Evolutionary conservation across 2,113 vertebrate species (phyloP), one percentile per base, ranked within the genome.

Genomic region (Dolichotis patagonum): DNA sequence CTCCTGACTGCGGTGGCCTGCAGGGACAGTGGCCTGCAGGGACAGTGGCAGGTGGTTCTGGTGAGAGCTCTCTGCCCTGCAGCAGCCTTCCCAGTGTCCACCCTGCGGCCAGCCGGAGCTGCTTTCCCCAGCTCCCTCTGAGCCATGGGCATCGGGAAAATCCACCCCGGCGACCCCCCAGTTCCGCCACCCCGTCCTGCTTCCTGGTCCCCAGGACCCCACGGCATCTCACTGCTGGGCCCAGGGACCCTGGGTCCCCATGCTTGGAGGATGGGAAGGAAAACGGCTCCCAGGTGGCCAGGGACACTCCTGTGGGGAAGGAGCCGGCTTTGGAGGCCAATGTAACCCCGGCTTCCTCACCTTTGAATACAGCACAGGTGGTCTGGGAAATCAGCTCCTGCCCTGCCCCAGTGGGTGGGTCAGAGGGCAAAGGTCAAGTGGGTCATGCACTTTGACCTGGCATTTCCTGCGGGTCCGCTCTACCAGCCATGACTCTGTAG

Each of bases 391-490:
- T 49, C 11, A 41, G 75, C 6, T 12, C 52, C 12, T 1, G 0
- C n/a, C 63, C 30, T 35, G 22, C 49, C 11, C 49, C 49, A 52
- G 0, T 0, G 41, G 62, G 43, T 28, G 0, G 4, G n/a, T 49
- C 32, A 24, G 63, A 30, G 17, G 56, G 28, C 28, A 0, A 6
- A 56, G 26, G 22, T 24, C 38, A 9, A 35, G 35, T 0, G 0
- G 19, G 32, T 19, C 9, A 16, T 35, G 20, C 30, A 26, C 43
- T n/a, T 4, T 2, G 14, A 0, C 71, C 3, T 4, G 19, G 16
- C 8, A 0, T 28, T 38, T 71, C 49, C 54, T 54, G 54, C 16
- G 4, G 54, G 14, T 30, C 49, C 26, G 3, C 28, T 2, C 38
- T 9, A 4, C 20, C 28, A 8, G 1, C 3, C 9, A 56, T 13